phyloP scores from a whole-genome alignment of 2,113 vertebrate genomes.

The Cromileptes altivelis region DNA sequence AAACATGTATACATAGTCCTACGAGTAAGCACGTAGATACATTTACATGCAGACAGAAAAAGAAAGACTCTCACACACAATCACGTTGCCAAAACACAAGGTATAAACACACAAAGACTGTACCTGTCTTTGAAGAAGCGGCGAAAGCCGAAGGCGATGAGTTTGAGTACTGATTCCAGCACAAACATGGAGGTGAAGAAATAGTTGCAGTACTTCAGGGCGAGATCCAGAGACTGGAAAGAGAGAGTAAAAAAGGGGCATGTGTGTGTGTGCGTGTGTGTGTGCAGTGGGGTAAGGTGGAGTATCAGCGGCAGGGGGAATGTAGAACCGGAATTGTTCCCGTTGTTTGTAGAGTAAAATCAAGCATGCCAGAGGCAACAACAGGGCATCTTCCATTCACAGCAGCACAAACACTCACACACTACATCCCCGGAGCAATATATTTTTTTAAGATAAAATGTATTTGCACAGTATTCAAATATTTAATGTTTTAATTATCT shows the following conservation, averaged over 20 bases:
- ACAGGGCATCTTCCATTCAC: constrained; percentile 36
- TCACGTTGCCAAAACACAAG: neutral
- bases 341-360: constrained; percentile 55
- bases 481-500: constrained; percentile 5
- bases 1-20: neutral
- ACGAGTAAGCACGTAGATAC: constrained; percentile 8
- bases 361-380: constrained; percentile 47
- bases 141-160: constrained; percentile 95
- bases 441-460: neutral
- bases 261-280: constrained; percentile 18
- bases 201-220: constrained; percentile 99
- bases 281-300: neutral
- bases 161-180: constrained; percentile 94
- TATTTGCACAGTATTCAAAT: constrained; percentile 23
- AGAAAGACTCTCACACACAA: neutral
- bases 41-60: constrained; percentile 4
- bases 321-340: constrained; percentile 33
- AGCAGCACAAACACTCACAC: constrained; percentile 6
- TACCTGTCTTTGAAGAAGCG: constrained; percentile 99
- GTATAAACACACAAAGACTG: constrained; percentile 13
- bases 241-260: constrained; percentile 34
- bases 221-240: constrained; percentile 92
- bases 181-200: constrained; percentile 98
- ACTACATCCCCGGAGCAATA: neutral
- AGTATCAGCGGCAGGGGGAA: constrained; percentile 19